These are phyloP conservation scores for Phenganax subtilis DNA, from an alignment of 92 coral and sea anemone species.

Conservation along the genomic window DNA sequence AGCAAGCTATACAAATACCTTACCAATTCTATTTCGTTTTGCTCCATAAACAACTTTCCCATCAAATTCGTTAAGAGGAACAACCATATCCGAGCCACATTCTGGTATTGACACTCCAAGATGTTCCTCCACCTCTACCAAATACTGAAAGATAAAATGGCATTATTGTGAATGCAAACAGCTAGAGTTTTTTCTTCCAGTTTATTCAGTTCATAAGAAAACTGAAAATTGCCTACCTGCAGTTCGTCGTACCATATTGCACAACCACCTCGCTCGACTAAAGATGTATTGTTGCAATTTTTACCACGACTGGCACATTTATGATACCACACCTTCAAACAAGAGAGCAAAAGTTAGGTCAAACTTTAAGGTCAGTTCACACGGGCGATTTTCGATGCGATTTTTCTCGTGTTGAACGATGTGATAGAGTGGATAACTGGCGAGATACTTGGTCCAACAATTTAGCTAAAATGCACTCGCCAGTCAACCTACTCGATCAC, in stretches of 20 bases:
- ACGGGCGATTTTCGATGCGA: no score
- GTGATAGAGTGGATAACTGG: no score
- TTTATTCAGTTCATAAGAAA: background rate
- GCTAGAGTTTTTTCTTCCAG: background rate
- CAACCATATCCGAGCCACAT: constrained; percentile 64
- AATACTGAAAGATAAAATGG: constrained; percentile 45
- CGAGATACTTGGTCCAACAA: no score
- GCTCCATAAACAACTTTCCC: constrained; percentile 88
- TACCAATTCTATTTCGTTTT: constrained; percentile 53
- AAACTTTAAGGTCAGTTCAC: background rate
- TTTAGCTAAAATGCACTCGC: no score
- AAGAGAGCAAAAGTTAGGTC: background rate
- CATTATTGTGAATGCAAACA: background rate
- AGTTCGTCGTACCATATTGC: constrained; percentile 93
- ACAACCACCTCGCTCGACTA: constrained; percentile 93
- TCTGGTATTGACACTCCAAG: constrained; percentile 72
- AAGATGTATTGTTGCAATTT: constrained; percentile 61
- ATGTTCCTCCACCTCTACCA: constrained; percentile 76
- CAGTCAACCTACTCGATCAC: no score
- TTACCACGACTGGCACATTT: constrained; percentile 88
- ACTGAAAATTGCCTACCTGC: constrained; percentile 52
- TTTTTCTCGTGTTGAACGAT: no score
- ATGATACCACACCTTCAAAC: constrained; percentile 87
- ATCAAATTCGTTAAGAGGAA: constrained; percentile 75
- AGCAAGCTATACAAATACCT: constrained; percentile 3